Evolutionary conservation across 2,888 invertebrate species (phyloP).

Genomic region (Dysmachus trigonus): DNA sequence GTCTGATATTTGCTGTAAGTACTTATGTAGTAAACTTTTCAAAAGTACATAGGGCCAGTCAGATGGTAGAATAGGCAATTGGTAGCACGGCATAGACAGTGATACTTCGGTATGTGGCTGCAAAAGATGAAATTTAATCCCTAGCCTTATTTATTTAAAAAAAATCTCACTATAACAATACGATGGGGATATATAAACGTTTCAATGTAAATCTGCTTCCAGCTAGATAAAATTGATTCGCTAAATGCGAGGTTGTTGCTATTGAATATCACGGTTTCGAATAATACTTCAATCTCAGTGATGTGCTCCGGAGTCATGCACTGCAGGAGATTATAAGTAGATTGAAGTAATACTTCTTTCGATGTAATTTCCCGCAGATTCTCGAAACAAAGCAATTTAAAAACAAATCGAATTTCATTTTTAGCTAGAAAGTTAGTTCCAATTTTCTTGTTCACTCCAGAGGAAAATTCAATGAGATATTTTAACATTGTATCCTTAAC

Average conservation of each 20-base stretch:
- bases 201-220: constrained; percentile 66
- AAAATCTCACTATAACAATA: constrained; percentile 56
- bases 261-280: constrained; percentile 71
- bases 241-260: constrained; percentile 70
- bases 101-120: constrained; percentile 62
- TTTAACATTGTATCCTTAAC: constrained; percentile 41
- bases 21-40: constrained; percentile 61
- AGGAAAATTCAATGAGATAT: constrained; percentile 12
- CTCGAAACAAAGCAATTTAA: constrained; percentile 58
- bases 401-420: constrained; percentile 68
- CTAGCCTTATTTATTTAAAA: background rate
- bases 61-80: constrained; percentile 74
- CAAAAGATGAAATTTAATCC: background rate
- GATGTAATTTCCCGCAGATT: constrained; percentile 56
- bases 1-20: constrained; percentile 69
- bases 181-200: constrained; percentile 65
- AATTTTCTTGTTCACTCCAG: constrained; percentile 51
- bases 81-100: constrained; percentile 66
- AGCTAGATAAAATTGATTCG: constrained; percentile 66
- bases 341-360: constrained; percentile 55
- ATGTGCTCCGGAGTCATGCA: constrained; percentile 70
- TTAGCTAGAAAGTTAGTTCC: constrained; percentile 67
- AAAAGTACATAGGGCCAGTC: constrained; percentile 85
- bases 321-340: constrained; percentile 71
- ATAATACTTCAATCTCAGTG: constrained; percentile 68